phyloP scores from a whole-genome alignment of 2,888 invertebrate genomes.

The Monochamus alternatus region DNA sequence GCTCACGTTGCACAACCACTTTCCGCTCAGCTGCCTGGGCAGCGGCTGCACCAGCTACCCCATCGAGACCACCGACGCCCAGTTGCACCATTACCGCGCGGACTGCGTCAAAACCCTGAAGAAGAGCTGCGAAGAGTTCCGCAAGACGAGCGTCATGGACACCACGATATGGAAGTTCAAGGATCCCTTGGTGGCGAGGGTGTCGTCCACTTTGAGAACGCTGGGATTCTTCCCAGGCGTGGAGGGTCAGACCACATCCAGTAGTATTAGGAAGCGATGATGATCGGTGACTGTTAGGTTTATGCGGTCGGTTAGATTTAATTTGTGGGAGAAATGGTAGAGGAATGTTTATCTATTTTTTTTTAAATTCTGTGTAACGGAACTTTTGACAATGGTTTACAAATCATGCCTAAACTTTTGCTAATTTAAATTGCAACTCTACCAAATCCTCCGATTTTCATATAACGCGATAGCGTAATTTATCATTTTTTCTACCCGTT shows the following conservation, averaged over 20 bases:
- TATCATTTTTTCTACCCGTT: conserved; percentile 2
- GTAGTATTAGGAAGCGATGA: conserved; percentile 52
- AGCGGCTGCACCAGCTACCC: conserved; percentile 87
- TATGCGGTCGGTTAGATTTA: background rate
- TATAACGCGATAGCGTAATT: background rate
- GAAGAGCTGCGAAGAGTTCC: conserved; percentile 87
- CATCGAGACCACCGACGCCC: conserved; percentile 86
- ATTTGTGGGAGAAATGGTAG: background rate
- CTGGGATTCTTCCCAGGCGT: conserved; percentile 78
- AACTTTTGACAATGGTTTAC: too few species aligned
- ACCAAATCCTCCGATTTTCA: background rate
- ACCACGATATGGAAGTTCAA: conserved; percentile 92
- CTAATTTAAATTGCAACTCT: too few species aligned
- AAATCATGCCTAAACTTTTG: too few species aligned
- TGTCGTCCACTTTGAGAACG: conserved; percentile 79
- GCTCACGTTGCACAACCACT: conserved; percentile 92
- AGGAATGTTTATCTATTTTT: too few species aligned
- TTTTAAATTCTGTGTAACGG: too few species aligned
- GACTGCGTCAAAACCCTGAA: conserved; percentile 92
- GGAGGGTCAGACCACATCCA: conserved; percentile 42
- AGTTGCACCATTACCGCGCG: conserved; percentile 94
- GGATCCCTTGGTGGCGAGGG: conserved; percentile 81
- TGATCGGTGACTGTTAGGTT: conserved; percentile 20
- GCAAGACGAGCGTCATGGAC: conserved; percentile 87
- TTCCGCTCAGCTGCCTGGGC: conserved; percentile 90